Conservation (phyloP, 23 tunicate species). For the Ascidia mentula region DNA sequence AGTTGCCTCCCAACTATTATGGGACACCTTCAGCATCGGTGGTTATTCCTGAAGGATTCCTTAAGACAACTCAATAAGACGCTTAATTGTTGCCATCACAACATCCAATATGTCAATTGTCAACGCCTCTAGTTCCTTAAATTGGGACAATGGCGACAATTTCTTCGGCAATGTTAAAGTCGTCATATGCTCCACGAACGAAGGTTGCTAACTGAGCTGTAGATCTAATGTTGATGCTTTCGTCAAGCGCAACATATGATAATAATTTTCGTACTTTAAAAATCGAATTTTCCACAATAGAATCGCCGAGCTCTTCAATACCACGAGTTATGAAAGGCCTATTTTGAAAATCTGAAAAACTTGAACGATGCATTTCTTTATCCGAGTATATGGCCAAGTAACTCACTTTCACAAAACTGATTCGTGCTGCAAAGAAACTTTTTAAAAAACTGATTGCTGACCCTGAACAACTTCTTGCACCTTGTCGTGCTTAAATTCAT, state of each 20-base stretch:
- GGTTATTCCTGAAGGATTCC: not conserved
- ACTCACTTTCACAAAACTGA: too few species aligned
- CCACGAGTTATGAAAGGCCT: too few species aligned
- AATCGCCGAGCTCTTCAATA: too few species aligned
- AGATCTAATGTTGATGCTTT: not conserved
- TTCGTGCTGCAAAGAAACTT: too few species aligned
- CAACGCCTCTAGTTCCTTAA: not conserved
- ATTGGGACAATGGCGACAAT: not conserved
- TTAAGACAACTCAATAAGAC: not conserved
- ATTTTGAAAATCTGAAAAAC: too few species aligned
- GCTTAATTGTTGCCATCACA: not conserved
- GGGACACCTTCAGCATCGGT: not conserved
- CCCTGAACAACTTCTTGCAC: too few species aligned
- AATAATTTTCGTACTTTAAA: not conserved
- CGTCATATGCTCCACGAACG: not conserved
- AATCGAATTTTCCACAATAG: too few species aligned
- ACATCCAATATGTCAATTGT: not conserved
- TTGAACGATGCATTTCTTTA: too few species aligned
- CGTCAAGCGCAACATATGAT: not conserved
- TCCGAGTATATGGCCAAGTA: too few species aligned
- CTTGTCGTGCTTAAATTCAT: too few species aligned
- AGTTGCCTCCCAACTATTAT: not conserved
- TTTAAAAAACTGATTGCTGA: too few species aligned
- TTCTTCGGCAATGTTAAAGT: not conserved
- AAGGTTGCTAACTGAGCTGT: not conserved